Evolutionary conservation across 2,888 invertebrate genomes (phyloP).

Genomic region (Himalopsyche japonica): DNA sequence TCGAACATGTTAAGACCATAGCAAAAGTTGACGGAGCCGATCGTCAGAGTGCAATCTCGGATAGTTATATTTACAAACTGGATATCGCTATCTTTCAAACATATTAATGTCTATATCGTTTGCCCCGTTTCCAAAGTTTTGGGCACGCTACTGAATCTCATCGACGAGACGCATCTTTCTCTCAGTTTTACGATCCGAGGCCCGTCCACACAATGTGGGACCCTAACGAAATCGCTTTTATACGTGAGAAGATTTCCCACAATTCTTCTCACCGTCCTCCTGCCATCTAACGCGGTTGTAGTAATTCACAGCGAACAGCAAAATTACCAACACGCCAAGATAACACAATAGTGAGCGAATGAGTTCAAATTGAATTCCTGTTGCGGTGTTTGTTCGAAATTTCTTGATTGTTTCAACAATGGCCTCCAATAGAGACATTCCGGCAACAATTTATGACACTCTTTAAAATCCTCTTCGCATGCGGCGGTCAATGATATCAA

Average conservation of each 20-base stretch:
- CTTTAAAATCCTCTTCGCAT: no score
- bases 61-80: no score
- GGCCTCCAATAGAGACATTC: background rate
- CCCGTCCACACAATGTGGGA: background rate
- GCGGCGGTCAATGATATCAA: no score
- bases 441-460: no score
- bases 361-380: background rate
- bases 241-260: background rate
- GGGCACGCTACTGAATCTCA: no score
- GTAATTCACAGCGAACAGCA: background rate
- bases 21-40: no score
- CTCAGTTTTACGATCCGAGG: background rate
- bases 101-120: no score
- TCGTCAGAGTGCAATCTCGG: no score
- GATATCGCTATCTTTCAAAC: no score
- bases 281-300: background rate
- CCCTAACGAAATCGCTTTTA: background rate
- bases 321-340: background rate
- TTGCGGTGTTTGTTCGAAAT: background rate
- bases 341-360: background rate
- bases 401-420: background rate
- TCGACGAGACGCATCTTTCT: no score
- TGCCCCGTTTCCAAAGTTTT: no score
- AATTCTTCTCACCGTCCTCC: background rate
- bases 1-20: no score